A percentile compares a stretch with the other conserved stretches of the same genome.
Evolutionary conservation across 2,113 vertebrate species (phyloP).

Genomic region (Petrocephalus microphthalmus): DNA sequence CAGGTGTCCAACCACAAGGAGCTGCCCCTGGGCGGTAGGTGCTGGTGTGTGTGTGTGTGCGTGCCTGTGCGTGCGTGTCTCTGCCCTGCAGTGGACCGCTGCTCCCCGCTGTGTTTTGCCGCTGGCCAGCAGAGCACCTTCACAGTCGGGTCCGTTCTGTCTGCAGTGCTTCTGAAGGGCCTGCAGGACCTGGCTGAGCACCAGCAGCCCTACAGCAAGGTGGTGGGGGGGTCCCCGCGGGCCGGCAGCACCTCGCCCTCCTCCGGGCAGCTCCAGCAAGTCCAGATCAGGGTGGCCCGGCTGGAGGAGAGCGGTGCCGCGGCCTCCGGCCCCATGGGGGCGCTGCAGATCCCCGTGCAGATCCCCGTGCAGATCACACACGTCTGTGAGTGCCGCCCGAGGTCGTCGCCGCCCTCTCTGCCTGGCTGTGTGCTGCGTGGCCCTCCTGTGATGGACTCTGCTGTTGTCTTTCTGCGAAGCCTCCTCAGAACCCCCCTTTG

Average conservation of each 20-base stretch:
- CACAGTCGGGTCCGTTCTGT: not conserved
- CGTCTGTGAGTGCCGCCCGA: slow-evolving; percentile 72
- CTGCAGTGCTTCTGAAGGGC: slow-evolving; percentile 86
- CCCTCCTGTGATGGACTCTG: not conserved
- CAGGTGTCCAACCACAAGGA: slow-evolving; percentile 97
- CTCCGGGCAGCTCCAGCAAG: slow-evolving; percentile 65
- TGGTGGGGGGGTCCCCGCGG: slow-evolving; percentile 61
- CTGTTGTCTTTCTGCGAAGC: slow-evolving; percentile 53
- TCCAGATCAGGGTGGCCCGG: slow-evolving; percentile 81
- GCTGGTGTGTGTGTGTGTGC: not conserved
- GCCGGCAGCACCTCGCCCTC: slow-evolving; percentile 59
- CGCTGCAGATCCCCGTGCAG: slow-evolving; percentile 76
- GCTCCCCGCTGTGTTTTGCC: not conserved
- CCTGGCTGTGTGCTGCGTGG: not conserved
- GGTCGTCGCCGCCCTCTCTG: not conserved
- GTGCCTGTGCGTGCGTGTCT: not conserved
- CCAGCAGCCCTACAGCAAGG: slow-evolving; percentile 64
- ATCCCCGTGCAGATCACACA: slow-evolving; percentile 97
- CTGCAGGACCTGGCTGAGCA: slow-evolving; percentile 86
- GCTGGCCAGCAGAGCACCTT: not conserved
- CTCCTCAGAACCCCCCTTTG: slow-evolving; percentile 62
- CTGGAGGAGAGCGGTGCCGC: slow-evolving; percentile 69
- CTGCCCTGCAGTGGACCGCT: not conserved
- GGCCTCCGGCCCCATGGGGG: slow-evolving; percentile 68
- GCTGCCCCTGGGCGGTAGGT: slow-evolving; percentile 81